Evolutionary conservation across 2,888 invertebrate genomes (phyloP).

Genomic region (Drosophila setosimentum): DNA sequence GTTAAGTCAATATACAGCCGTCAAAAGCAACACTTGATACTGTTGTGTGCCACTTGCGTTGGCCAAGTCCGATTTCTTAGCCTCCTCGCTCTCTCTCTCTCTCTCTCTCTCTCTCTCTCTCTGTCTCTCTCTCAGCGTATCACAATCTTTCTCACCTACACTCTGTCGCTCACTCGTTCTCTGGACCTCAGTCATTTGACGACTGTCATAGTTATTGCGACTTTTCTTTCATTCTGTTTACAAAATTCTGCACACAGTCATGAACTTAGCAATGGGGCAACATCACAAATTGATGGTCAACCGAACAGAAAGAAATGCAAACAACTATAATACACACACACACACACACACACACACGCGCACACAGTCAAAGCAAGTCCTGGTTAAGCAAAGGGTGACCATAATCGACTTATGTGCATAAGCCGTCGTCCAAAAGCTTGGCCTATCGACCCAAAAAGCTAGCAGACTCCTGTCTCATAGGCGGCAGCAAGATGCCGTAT

Average conservation of each 20-base stretch:
- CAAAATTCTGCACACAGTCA: conserved; percentile 56
- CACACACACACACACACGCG: conserved; percentile 8
- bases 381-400: conserved; percentile 65
- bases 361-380: conserved; percentile 2
- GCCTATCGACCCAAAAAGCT: conserved; percentile 73
- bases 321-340: conserved; percentile 11
- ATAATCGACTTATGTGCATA: conserved; percentile 79
- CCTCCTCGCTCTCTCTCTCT: conserved; percentile 7
- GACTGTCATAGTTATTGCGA: conserved; percentile 71
- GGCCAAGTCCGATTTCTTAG: conserved; percentile 32
- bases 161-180: neutral
- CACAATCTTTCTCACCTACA: neutral
- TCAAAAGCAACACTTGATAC: conserved; percentile 81
- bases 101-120: neutral
- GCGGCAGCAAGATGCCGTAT: conserved; percentile 41
- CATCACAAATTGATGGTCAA: conserved; percentile 72
- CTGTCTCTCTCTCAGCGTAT: neutral
- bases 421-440: conserved; percentile 54
- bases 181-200: conserved; percentile 28
- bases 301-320: conserved; percentile 58
- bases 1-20: conserved; percentile 81
- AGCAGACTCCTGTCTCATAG: conserved; percentile 33
- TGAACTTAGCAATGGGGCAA: conserved; percentile 55
- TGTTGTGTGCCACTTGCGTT: conserved; percentile 72
- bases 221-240: conserved; percentile 69